Evolutionary conservation across 2,113 vertebrate genomes (phyloP).

Genomic region (Rhegmatorhina hoffmannsi): DNA sequence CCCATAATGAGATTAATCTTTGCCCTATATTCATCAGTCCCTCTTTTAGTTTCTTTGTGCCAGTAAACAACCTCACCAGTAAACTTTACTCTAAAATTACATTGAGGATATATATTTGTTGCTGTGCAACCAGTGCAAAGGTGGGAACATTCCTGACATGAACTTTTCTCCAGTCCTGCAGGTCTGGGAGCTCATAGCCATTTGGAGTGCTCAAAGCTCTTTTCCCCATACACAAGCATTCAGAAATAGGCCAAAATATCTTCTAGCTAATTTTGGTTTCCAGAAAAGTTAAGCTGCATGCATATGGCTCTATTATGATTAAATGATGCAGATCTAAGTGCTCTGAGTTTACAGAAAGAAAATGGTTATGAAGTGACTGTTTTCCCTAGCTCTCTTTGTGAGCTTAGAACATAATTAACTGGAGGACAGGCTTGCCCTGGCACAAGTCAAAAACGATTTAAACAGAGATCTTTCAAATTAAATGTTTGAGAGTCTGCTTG

Average conservation of each 20-base stretch:
- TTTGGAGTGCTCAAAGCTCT: background rate
- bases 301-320: constrained; percentile 54
- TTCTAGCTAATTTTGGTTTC: constrained; percentile 56
- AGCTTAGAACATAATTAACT: constrained; percentile 53
- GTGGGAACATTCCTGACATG: background rate
- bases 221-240: background rate
- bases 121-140: background rate
- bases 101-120: background rate
- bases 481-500: constrained; percentile 45
- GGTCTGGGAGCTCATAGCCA: background rate
- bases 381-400: constrained; percentile 55
- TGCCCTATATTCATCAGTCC: background rate
- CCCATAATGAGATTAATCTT: background rate
- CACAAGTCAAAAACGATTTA: constrained; percentile 37
- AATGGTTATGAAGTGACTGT: constrained; percentile 57
- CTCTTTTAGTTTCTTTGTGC: background rate
- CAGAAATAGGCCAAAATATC: constrained; percentile 43
- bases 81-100: background rate
- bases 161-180: background rate
- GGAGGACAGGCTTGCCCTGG: constrained; percentile 49
- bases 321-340: constrained; percentile 59
- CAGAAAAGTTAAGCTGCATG: constrained; percentile 43
- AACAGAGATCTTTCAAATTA: constrained; percentile 59
- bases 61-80: background rate
- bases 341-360: constrained; percentile 60